phyloP scores from a whole-genome alignment of 2,888 invertebrate species.

The Phymatocera aterrima region DNA sequence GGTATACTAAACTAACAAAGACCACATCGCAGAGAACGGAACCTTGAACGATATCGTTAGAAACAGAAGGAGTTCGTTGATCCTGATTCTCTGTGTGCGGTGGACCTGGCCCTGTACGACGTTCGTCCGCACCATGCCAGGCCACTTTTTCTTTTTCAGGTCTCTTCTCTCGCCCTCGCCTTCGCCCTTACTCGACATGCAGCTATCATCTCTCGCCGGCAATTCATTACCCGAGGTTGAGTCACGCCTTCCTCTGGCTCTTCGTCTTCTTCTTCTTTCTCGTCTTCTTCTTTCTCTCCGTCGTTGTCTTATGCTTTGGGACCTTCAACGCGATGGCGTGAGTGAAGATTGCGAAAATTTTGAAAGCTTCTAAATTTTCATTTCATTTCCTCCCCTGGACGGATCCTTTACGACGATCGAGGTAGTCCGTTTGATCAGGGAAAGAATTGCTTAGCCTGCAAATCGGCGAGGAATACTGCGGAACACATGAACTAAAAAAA shows the following conservation, averaged over 20 bases:
- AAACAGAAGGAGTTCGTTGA: slow-evolving; percentile 42
- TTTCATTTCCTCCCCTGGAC: not conserved
- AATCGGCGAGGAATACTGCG: not conserved
- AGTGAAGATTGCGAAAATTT: slow-evolving; percentile 29
- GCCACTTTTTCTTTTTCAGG: slow-evolving; percentile 37
- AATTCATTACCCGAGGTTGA: slow-evolving; percentile 60
- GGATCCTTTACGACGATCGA: not conserved
- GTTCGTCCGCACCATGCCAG: slow-evolving; percentile 26
- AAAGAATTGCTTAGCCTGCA: not conserved
- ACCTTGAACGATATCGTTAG: slow-evolving; percentile 38
- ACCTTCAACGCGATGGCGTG: slow-evolving; percentile 32
- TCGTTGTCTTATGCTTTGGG: slow-evolving; percentile 41
- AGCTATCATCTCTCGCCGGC: slow-evolving; percentile 59
- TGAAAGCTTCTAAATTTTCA: not conserved
- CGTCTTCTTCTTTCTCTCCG: not conserved
- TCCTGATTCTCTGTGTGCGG: slow-evolving; percentile 28
- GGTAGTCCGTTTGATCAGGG: not conserved
- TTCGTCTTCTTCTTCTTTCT: slow-evolving; percentile 39
- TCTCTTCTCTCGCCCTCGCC: slow-evolving; percentile 44
- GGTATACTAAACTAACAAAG: slow-evolving; percentile 35
- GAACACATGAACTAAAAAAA: not conserved
- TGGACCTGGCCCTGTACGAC: slow-evolving; percentile 4
- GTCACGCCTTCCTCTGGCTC: slow-evolving; percentile 21
- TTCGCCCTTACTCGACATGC: slow-evolving; percentile 44
- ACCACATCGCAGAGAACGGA: not conserved